A percentile compares a stretch with the other conserved stretches of the same genome.
Conservation (phyloP, 2,113 vertebrate genomes). For the Hippocampus barbouri region DNA sequence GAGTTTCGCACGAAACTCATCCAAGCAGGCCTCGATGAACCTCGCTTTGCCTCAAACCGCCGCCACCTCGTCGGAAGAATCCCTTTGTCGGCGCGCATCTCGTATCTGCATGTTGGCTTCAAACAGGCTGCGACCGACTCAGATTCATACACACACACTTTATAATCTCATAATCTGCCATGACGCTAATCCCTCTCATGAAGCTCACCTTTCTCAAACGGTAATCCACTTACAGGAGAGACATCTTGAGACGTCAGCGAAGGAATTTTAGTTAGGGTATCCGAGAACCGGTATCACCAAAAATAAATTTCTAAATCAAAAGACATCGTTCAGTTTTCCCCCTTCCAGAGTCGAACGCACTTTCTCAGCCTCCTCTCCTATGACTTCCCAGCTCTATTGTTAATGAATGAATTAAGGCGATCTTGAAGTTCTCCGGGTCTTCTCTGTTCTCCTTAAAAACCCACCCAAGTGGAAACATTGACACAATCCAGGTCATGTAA, state of each 20-base stretch:
- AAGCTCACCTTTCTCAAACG: constrained; percentile 62
- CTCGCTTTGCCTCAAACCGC: not conserved
- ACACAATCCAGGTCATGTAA: too few species aligned
- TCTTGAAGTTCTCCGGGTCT: too few species aligned
- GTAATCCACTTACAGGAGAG: constrained; percentile 54
- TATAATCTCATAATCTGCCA: constrained; percentile 68
- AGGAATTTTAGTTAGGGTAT: constrained; percentile 1
- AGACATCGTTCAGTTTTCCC: too few species aligned
- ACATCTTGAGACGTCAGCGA: constrained; percentile 16
- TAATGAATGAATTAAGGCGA: too few species aligned
- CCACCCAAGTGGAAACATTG: too few species aligned
- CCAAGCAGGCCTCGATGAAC: not conserved
- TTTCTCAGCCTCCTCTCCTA: too few species aligned
- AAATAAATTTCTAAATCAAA: too few species aligned
- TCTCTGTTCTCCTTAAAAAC: too few species aligned
- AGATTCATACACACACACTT: constrained; percentile 21
- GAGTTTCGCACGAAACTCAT: not conserved
- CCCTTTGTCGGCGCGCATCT: not conserved
- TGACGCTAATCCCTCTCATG: constrained; percentile 62
- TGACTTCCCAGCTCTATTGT: too few species aligned
- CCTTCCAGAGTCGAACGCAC: too few species aligned
- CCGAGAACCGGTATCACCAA: too few species aligned
- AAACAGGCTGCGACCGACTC: constrained; percentile 28
- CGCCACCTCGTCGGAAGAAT: too few species aligned
- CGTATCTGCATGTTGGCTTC: constrained; percentile 1